Evolutionary conservation across 2,797 vertebrate genomes (phyloP).

Genomic region (Leuciscus waleckii): DNA sequence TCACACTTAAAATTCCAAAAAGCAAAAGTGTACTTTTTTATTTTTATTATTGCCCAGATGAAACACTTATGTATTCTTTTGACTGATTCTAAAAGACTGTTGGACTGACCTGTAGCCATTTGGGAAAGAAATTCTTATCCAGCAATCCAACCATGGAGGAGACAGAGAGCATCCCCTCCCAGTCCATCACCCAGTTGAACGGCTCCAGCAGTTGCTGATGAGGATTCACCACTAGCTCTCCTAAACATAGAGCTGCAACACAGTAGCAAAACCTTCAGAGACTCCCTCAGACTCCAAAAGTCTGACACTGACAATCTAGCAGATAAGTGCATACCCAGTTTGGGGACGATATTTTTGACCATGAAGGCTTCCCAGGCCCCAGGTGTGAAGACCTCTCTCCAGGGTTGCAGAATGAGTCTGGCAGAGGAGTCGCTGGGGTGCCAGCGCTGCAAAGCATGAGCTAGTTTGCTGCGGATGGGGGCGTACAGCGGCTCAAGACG

Average conservation of each 20-base stretch:
- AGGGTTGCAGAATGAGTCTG: conserved; percentile 96
- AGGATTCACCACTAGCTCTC: conserved; percentile 93
- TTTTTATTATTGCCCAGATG: too few relatives aligned
- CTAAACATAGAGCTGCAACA: conserved; percentile 87
- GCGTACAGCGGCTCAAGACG: conserved; percentile 93
- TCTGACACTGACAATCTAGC: background rate
- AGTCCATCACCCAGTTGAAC: conserved; percentile 96
- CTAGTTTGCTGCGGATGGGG: conserved; percentile 93
- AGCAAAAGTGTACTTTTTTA: background rate
- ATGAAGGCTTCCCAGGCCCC: conserved; percentile 99
- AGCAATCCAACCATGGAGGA: conserved; percentile 92
- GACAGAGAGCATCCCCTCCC: conserved; percentile 95
- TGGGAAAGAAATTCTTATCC: conserved; percentile 97
- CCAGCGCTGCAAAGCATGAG: conserved; percentile 95
- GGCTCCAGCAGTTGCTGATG: conserved; percentile 98
- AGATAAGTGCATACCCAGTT: conserved; percentile 83
- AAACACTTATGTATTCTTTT: background rate
- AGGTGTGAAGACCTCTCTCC: conserved; percentile 95
- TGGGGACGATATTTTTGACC: conserved; percentile 98
- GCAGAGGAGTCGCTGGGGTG: conserved; percentile 95
- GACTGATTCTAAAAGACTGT: background rate
- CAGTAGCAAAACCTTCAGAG: conserved; percentile 7
- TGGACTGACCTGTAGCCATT: conserved; percentile 91
- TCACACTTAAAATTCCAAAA: background rate
- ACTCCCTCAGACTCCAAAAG: background rate